phyloP scores from a whole-genome alignment of 2,113 vertebrate genomes.

The Theristicus caerulescens region DNA sequence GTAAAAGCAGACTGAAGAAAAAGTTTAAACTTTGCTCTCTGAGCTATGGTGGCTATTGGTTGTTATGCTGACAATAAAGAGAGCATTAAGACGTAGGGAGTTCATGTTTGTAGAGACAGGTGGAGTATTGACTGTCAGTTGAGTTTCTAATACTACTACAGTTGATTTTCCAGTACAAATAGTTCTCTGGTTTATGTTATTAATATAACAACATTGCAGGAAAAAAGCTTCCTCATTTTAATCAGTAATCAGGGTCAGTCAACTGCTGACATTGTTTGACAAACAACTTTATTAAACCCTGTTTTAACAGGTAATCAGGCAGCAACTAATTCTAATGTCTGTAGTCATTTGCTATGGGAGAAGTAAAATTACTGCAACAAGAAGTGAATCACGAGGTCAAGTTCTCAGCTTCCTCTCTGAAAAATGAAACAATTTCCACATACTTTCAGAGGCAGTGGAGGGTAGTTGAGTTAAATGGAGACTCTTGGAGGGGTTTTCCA shows the following conservation, averaged over 20 bases:
- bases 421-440: not conserved
- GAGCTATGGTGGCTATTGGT: not conserved
- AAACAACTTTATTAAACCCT: not conserved
- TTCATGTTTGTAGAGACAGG: not conserved
- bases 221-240: not conserved
- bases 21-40: not conserved
- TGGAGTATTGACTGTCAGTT: not conserved
- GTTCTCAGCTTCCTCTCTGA: not conserved
- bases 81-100: not conserved
- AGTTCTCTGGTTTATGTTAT: not conserved
- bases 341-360: not conserved
- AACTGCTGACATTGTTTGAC: not conserved
- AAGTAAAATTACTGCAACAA: constrained; percentile 15
- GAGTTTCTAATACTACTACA: not conserved
- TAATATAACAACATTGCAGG: not conserved
- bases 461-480: not conserved
- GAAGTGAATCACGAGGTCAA: constrained; percentile 12
- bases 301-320: not conserved
- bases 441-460: not conserved
- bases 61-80: not conserved
- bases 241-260: not conserved
- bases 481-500: not conserved
- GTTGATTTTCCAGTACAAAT: not conserved
- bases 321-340: not conserved
- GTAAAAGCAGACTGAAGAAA: not conserved